Conservation (phyloP, 92 coral and sea anemone species). For the Virgularia gustaviana region DNA sequence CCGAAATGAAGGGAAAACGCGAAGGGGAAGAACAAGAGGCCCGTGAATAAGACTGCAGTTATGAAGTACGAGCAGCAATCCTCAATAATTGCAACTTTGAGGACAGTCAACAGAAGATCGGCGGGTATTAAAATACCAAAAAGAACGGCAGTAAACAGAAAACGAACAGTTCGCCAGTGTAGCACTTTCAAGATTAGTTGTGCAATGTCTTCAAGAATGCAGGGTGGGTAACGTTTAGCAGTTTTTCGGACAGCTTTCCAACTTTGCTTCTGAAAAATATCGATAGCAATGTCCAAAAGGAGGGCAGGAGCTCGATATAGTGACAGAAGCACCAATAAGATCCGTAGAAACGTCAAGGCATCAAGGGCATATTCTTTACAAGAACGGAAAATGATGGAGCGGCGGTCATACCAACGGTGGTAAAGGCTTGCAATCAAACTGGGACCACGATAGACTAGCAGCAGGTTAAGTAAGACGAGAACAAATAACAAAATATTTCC, state of each 20-base stretch:
- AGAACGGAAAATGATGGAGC: constrained; percentile 67
- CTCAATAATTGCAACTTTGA: constrained; percentile 55
- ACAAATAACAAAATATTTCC: constrained; percentile 62
- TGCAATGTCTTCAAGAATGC: constrained; percentile 59
- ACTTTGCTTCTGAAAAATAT: constrained; percentile 74
- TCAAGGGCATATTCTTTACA: constrained; percentile 71
- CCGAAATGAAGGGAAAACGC: constrained; percentile 66
- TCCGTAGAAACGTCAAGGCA: constrained; percentile 65
- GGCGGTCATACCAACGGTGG: constrained; percentile 91
- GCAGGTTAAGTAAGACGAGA: constrained; percentile 65
- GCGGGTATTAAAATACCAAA: constrained; percentile 98
- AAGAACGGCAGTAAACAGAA: constrained; percentile 68
- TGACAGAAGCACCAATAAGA: constrained; percentile 65
- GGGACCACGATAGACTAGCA: constrained; percentile 87
- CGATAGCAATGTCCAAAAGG: constrained; percentile 76
- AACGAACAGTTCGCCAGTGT: constrained; percentile 88
- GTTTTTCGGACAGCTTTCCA: constrained; percentile 94
- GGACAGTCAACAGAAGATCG: constrained; percentile 72
- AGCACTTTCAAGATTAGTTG: constrained; percentile 52
- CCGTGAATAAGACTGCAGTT: constrained; percentile 58
- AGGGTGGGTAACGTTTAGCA: constrained; percentile 75
- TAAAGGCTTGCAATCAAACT: constrained; percentile 64
- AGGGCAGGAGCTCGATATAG: constrained; percentile 91
- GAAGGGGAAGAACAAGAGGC: constrained; percentile 79
- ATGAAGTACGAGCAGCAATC: constrained; percentile 55